Evolutionary conservation across 2,113 vertebrate genomes (phyloP).

Genomic region (Salminus brasiliensis): DNA sequence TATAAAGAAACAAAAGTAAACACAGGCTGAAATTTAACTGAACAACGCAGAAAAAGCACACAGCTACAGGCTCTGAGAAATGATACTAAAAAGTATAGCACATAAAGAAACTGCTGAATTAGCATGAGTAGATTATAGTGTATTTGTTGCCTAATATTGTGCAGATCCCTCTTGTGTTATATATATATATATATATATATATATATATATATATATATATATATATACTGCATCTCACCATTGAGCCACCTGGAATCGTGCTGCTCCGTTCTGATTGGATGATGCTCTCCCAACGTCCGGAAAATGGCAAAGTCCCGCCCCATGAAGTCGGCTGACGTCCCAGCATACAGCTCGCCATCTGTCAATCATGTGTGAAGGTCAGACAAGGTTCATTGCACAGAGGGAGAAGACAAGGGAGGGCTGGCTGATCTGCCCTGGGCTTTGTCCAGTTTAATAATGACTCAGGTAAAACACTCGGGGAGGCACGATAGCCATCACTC

Average conservation of each 20-base stretch:
- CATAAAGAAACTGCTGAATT: not conserved
- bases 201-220: too few relatives aligned
- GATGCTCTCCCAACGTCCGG: slow-evolving; percentile 93
- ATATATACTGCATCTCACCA: slow-evolving; percentile 80
- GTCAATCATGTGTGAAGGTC: slow-evolving; percentile 42
- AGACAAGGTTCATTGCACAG: slow-evolving; percentile 22
- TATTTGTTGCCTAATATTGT: too few relatives aligned
- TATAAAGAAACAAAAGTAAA: not conserved
- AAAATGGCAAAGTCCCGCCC: slow-evolving; percentile 98
- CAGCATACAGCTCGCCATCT: slow-evolving; percentile 95
- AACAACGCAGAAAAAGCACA: too few relatives aligned
- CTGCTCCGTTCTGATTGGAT: slow-evolving; percentile 97
- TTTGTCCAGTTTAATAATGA: slow-evolving; percentile 32
- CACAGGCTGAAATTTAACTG: not conserved
- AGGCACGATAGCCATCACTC: slow-evolving; percentile 7
- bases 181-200: too few relatives aligned
- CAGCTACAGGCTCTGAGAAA: too few relatives aligned
- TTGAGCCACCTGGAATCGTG: slow-evolving; percentile 98
- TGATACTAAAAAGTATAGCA: too few relatives aligned
- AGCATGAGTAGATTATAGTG: not conserved
- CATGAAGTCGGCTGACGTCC: slow-evolving; percentile 98
- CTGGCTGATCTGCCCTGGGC: not conserved
- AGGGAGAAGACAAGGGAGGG: not conserved
- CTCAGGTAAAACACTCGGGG: slow-evolving; percentile 16
- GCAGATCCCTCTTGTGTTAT: too few relatives aligned